Evolutionary conservation across 1,140 invertebrate genomes (phyloP).

Genomic region (Polyergus mexicanus): DNA sequence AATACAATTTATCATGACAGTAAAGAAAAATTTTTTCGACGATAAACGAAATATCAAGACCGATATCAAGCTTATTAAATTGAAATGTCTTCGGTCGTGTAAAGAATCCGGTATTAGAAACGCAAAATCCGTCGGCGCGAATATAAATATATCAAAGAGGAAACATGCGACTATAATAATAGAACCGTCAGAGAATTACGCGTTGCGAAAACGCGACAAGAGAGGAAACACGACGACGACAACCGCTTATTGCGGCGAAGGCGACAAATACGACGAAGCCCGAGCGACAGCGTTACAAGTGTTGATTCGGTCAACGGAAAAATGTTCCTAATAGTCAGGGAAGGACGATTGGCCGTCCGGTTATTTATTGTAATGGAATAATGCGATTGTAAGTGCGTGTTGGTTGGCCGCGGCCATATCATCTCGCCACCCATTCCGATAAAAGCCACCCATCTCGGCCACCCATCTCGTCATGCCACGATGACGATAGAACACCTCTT

Average conservation of each 20-base stretch:
- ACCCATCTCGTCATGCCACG: slow-evolving; percentile 64
- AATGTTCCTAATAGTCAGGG: slow-evolving; percentile 52
- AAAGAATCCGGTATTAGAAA: slow-evolving; percentile 44
- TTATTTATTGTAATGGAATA: slow-evolving; percentile 60
- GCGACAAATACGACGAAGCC: slow-evolving; percentile 12
- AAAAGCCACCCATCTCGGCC: slow-evolving; percentile 44
- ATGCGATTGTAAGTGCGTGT: slow-evolving; percentile 43
- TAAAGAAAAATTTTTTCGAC: not conserved
- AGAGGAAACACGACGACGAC: slow-evolving; percentile 29
- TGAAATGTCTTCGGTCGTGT: slow-evolving; percentile 3
- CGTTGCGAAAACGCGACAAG: not conserved
- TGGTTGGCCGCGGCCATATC: not conserved
- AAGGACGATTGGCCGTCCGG: slow-evolving; percentile 68
- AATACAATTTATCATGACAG: not conserved
- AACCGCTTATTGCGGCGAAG: slow-evolving; percentile 32
- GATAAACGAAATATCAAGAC: not conserved
- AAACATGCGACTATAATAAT: slow-evolving; percentile 53
- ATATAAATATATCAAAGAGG: slow-evolving; percentile 62
- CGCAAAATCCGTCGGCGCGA: slow-evolving; percentile 30
- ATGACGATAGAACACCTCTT: slow-evolving; percentile 22
- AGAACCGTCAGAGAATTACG: slow-evolving; percentile 44
- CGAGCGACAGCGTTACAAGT: slow-evolving; percentile 12
- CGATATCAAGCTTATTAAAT: slow-evolving; percentile 7
- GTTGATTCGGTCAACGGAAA: slow-evolving; percentile 62
- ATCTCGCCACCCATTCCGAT: slow-evolving; percentile 58